Conservation (phyloP, 2,888 invertebrate species). For the Dione vanillae region DNA sequence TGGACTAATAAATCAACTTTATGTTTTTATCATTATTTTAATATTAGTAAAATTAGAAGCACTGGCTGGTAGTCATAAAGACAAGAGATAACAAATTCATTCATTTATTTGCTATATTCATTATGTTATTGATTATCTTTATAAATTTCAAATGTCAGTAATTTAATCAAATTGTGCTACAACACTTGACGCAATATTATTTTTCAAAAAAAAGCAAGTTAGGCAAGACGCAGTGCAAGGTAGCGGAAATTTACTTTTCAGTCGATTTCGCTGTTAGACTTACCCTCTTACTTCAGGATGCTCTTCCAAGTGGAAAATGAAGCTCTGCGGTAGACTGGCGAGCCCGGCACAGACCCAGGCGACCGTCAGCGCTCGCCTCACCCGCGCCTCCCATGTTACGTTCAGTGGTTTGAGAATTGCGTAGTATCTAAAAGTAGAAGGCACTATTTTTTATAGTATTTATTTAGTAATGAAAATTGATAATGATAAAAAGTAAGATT, state of each 20-base stretch:
- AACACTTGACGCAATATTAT: not conserved
- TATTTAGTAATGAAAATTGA: too few species aligned
- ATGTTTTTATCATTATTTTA: not conserved
- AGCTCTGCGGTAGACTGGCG: constrained; percentile 95
- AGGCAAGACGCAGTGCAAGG: not conserved
- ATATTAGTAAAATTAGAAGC: not conserved
- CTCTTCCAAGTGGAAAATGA: constrained; percentile 93
- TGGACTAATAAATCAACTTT: not conserved
- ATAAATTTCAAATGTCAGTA: not conserved
- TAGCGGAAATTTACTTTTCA: constrained; percentile 12
- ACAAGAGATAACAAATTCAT: too few species aligned
- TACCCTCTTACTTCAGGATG: constrained; percentile 92
- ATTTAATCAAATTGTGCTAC: not conserved
- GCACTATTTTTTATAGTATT: too few species aligned
- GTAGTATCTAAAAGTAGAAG: constrained; percentile 87
- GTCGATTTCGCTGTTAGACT: constrained; percentile 40
- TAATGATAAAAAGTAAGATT: too few species aligned
- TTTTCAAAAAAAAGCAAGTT: not conserved
- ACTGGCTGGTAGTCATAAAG: not conserved
- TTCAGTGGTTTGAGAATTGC: constrained; percentile 93
- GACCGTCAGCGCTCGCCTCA: constrained; percentile 89
- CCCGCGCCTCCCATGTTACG: constrained; percentile 89
- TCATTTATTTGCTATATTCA: not conserved
- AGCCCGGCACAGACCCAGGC: constrained; percentile 93
- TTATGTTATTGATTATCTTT: not conserved